These are phyloP conservation scores for Enchytraeus crypticus DNA, from an alignment of 2,888 invertebrate species.

Conservation along the genomic window DNA sequence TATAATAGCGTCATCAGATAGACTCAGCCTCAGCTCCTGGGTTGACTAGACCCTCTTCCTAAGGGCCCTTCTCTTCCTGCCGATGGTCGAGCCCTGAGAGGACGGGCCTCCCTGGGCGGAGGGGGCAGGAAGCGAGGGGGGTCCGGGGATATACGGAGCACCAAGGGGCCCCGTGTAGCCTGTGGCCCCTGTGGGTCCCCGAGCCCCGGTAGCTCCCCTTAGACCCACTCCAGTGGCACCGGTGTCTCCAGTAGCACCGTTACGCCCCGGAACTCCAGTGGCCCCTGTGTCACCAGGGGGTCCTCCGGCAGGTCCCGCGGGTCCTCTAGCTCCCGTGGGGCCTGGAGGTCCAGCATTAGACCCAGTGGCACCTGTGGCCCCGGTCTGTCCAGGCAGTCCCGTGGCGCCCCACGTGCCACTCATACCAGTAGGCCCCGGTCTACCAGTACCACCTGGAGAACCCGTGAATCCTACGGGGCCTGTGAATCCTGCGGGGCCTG, in stretches of 20 bases:
- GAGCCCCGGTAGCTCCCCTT: not conserved
- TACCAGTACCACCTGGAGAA: too few relatives aligned
- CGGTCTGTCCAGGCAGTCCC: conserved; percentile 12
- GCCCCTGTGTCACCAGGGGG: not conserved
- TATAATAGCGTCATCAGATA: too few relatives aligned
- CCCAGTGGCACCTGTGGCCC: conserved; percentile 8
- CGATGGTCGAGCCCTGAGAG: too few relatives aligned
- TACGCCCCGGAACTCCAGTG: not conserved
- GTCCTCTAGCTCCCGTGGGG: too few relatives aligned
- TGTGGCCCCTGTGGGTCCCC: not conserved
- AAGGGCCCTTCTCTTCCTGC: too few relatives aligned
- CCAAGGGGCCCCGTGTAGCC: conserved; percentile 3
- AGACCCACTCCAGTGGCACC: not conserved
- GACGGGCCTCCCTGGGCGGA: too few relatives aligned
- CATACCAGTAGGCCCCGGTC: conserved; percentile 8
- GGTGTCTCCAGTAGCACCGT: not conserved
- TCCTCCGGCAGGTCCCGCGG: not conserved
- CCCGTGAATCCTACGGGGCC: too few relatives aligned
- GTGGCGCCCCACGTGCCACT: conserved; percentile 12
- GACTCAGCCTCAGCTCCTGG: too few relatives aligned
- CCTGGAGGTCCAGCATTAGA: too few relatives aligned
- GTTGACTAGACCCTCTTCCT: too few relatives aligned
- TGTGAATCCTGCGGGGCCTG: not conserved
- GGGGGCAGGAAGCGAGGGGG: too few relatives aligned
- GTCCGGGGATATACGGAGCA: too few relatives aligned